Base-by-base conservation (phyloP, 2,888 invertebrate species). In the Cyclophora albipunctata region DNA sequence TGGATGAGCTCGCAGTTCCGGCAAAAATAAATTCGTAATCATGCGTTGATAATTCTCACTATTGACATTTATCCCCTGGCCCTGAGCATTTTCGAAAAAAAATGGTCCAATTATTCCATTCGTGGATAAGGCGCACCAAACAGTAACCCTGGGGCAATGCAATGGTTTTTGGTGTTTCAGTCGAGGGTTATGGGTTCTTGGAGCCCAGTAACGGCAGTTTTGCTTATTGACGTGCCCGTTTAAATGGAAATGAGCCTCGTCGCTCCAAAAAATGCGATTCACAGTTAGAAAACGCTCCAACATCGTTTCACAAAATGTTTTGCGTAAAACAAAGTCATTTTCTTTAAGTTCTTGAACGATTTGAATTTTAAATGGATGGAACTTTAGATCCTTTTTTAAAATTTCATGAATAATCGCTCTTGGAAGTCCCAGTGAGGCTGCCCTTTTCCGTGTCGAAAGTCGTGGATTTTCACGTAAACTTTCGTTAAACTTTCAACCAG, bases 81-180 rank as follows among this genome's bases (percentile, higher is more conserved):
- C 49, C 5, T 47, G 52, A n/a, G 50, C 34, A 58, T 62, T 56
- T 58, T 58, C 49, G 45, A 58, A 61, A 57, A 63, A 60, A 59
- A 50, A 54, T 6, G 47, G 54, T 49, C 54, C 55, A 48, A 58
- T 55, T 48, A 57, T 59, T 34, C 49, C 55, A 40, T 49, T 48
- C 45, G 52, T 48, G 45, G 60, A 63, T 48, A 65, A 58, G 7
- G 62, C 60, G 33, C 54, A 56, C 57, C 59, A 59, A 58, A 62
- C 59, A 37, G 62, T 62, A 48, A 59, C 57, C 49, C 49, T 64
- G 20, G 59, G 57, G 20, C 45, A 53, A 51, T 63, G 59, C 40
- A 57, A 45, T 42, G 57, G 58, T 45, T 53, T 57, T 46, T 58
- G 49, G 53, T 61, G 60, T 44, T 61, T 59, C 7, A 42, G 50